Evolutionary conservation across 1,140 invertebrate species (phyloP).

Genomic region (Coptotermes formosanus): DNA sequence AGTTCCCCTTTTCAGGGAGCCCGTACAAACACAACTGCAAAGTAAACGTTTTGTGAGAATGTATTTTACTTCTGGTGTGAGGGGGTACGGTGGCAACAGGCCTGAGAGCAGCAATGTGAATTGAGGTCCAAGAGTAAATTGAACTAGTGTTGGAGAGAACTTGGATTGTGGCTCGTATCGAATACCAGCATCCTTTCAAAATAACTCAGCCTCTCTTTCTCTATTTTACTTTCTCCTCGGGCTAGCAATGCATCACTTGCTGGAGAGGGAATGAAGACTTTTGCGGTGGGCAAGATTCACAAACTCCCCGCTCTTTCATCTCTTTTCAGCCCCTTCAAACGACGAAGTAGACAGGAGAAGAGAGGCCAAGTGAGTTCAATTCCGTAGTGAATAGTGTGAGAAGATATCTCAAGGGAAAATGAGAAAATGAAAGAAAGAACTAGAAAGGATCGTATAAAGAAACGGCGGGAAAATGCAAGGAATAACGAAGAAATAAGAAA

Average conservation of each 20-base stretch:
- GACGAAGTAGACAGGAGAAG: background rate
- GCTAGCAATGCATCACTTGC: constrained; percentile 13
- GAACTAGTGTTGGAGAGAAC: background rate
- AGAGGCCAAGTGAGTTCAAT: constrained; percentile 6
- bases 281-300: background rate
- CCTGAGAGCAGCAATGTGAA: background rate
- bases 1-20: background rate
- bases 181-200: background rate
- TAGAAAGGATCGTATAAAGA: background rate
- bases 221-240: background rate
- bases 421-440: background rate
- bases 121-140: background rate
- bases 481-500: background rate
- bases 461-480: background rate
- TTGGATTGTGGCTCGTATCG: background rate
- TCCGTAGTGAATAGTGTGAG: background rate
- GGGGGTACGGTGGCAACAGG: background rate
- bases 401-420: background rate
- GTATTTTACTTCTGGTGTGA: constrained; percentile 3
- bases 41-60: constrained; percentile 13
- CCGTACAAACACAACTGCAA: constrained; percentile 9
- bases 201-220: background rate
- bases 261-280: background rate
- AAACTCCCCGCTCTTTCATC: background rate
- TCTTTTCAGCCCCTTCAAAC: background rate